Evolutionary conservation across 2,113 vertebrate genomes (phyloP), one percentile per base, ranked within the genome.

Genomic region (Rhizomys pruinosus): DNA sequence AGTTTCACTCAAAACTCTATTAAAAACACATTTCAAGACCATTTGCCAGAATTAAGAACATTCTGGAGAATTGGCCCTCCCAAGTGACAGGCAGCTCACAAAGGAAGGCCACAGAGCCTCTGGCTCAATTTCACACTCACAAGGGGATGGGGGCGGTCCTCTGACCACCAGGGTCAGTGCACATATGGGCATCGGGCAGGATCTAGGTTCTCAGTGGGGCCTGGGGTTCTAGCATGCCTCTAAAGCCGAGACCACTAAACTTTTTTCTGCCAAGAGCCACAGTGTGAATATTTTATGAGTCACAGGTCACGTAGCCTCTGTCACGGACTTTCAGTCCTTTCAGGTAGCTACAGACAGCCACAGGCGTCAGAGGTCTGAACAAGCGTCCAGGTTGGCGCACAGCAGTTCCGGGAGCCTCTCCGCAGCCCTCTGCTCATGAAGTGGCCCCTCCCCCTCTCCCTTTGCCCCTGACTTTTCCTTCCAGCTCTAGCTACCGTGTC

Each of bases 1-100:
- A 94, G 94, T 96, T 94, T 97, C 95, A 97, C 94, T 86, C 79
- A 81, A 85, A 57, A 90, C 61, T 52, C 47, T 91, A 74, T 98
- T 92, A 96, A 96, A 97, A 97, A 90, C 90, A 96, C 79, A 97
- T 96, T 73, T 96, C 29, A 15, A 47, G 89, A 19, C 6, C 22
- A 93, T 95, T 77, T 72, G 80, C 84, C 68, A 82, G 91, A 78
- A 90, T 87, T 57, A 84, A 89, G 87, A 80, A 69, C 39, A 29
- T 92, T 89, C 87, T 57, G 17, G 84, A 84, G n/a, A 64, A 57
- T 4, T 34, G 77, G 73, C 55, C 13, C 44, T 52, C 42, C 69
- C 0, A 6, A 8, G 29, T 0, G 52, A 44, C 59, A 37, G 84
- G 39, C 77, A 37, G 88, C 44, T 29, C 32, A 0, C 0, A 0